Percentiles rank a stretch among this genome's conserved stretches.
Evolutionary conservation across 2,113 vertebrate species (phyloP).

Genomic region (Jaculus jaculus): DNA sequence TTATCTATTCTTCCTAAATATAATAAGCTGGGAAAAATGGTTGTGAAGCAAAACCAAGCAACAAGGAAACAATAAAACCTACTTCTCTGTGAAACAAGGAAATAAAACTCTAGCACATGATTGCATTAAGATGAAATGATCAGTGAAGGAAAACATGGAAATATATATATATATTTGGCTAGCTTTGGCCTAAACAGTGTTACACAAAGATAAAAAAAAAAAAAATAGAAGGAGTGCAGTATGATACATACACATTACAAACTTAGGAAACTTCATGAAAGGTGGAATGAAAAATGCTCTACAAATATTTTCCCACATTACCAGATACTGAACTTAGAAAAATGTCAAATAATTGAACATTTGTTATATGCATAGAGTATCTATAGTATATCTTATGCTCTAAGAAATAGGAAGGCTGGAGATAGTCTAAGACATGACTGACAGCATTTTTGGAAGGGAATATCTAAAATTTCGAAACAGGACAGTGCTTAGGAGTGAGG

Average conservation of each 20-base stretch:
- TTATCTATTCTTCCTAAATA: background rate
- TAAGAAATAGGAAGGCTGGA: background rate
- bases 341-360: background rate
- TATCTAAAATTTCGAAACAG: no score
- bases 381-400: background rate
- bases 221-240: background rate
- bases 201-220: background rate
- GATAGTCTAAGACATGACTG: no score
- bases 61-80: background rate
- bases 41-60: background rate
- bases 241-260: background rate
- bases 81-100: background rate
- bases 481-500: no score
- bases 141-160: background rate
- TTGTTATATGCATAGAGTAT: accelerated
- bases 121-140: background rate
- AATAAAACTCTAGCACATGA: background rate
- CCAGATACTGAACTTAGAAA: no score
- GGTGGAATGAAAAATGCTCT: background rate
- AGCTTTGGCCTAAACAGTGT: background rate
- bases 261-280: background rate
- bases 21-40: background rate
- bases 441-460: no score
- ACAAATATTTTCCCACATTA: background rate
- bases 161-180: background rate